These are phyloP conservation scores for Sternotherus odoratus DNA, from an alignment of 2,797 vertebrate genomes.

Conservation along the genomic window DNA sequence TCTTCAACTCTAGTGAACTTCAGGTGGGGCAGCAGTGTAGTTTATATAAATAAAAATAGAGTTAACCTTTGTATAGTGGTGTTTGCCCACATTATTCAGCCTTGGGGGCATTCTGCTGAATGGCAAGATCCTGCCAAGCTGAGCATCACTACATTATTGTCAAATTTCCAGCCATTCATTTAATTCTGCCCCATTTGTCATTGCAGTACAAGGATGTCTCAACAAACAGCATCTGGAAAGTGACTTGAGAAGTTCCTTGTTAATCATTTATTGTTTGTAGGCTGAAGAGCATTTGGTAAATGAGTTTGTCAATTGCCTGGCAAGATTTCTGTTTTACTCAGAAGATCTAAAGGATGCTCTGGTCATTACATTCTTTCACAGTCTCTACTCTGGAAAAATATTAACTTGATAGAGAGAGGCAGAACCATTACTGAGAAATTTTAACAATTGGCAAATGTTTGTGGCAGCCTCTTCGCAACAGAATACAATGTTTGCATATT, in stretches of 20 bases:
- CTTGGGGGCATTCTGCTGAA: slow-evolving; percentile 66
- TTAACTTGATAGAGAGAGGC: slow-evolving; percentile 52
- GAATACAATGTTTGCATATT: slow-evolving; percentile 72
- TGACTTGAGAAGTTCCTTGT: slow-evolving; percentile 71
- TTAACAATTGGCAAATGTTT: slow-evolving; percentile 53
- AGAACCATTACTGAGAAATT: slow-evolving; percentile 56
- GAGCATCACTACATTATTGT: slow-evolving; percentile 48
- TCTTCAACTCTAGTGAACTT: slow-evolving; percentile 71
- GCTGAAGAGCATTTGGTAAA: slow-evolving; percentile 68
- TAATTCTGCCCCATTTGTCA: slow-evolving; percentile 84
- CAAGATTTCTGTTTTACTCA: slow-evolving; percentile 60
- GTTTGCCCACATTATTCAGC: slow-evolving; percentile 67
- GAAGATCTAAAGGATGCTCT: slow-evolving; percentile 64
- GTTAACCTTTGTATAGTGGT: slow-evolving; percentile 68
- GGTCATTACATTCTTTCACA: slow-evolving; percentile 58
- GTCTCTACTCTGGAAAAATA: slow-evolving; percentile 56
- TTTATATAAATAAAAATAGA: slow-evolving; percentile 57
- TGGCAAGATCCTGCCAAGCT: slow-evolving; percentile 59
- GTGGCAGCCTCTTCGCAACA: slow-evolving; percentile 64
- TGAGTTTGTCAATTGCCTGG: slow-evolving; percentile 55
- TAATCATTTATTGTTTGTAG: slow-evolving; percentile 72
- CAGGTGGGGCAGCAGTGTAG: slow-evolving; percentile 71
- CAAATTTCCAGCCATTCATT: slow-evolving; percentile 63
- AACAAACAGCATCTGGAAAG: slow-evolving; percentile 82
- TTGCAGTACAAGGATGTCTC: slow-evolving; percentile 79